Evolutionary conservation across 2,113 vertebrate genomes (phyloP).

Genomic region (Gnathochromis pfefferi): DNA sequence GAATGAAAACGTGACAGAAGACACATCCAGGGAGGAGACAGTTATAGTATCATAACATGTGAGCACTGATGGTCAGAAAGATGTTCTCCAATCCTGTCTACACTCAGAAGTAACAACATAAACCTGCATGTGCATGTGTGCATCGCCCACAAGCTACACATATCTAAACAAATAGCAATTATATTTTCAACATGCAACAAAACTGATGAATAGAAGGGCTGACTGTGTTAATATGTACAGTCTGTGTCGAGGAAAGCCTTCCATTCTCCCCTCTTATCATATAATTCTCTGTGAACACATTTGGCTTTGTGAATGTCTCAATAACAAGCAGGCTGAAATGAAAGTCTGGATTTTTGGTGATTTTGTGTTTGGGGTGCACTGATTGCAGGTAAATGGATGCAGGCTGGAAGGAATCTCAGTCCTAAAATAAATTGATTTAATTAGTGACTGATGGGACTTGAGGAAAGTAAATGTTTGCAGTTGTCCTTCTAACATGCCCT

Average conservation of each 20-base stretch:
- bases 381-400: not conserved
- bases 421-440: not conserved
- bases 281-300: not conserved
- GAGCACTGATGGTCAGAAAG: not conserved
- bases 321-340: not conserved
- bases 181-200: not conserved
- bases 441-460: not conserved
- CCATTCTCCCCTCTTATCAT: not conserved
- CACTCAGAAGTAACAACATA: not conserved
- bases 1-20: not conserved
- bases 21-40: not conserved
- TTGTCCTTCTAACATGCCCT: constrained; percentile 5
- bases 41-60: not conserved
- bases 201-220: not conserved
- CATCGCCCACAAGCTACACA: not conserved
- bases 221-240: not conserved
- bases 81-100: not conserved
- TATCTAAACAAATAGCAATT: not conserved
- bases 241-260: not conserved
- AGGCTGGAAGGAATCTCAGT: not conserved
- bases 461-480: constrained; percentile 4
- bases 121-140: not conserved
- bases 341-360: not conserved
- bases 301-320: not conserved
- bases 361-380: not conserved